Evolutionary conservation across 2,888 invertebrate species (phyloP).

Genomic region (Loripinus fragilis): DNA sequence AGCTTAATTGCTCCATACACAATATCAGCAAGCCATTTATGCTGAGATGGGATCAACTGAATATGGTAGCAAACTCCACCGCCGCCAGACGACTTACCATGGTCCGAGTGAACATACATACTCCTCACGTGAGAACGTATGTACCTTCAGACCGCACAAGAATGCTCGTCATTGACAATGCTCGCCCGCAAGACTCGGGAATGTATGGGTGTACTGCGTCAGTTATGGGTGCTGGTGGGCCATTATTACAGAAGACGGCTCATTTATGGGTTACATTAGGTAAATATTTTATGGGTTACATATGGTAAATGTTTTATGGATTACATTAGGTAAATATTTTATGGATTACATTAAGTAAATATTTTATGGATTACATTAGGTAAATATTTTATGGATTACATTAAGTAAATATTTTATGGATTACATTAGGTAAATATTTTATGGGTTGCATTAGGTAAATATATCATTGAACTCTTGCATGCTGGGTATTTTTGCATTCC

Average conservation of each 20-base stretch:
- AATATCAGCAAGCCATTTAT: not conserved
- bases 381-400: too few species aligned
- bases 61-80: not conserved
- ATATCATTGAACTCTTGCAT: too few species aligned
- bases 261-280: not conserved
- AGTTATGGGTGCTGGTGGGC: not conserved
- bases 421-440: too few species aligned
- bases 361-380: too few species aligned
- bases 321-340: too few species aligned
- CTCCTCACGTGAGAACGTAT: not conserved
- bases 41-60: not conserved
- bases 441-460: too few species aligned
- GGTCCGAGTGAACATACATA: not conserved
- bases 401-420: too few species aligned
- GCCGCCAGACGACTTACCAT: not conserved
- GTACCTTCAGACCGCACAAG: not conserved
- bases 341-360: too few species aligned
- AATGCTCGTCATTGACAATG: not conserved
- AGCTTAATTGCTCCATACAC: conserved; percentile 7
- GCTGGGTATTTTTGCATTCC: too few species aligned
- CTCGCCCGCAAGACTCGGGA: not conserved
- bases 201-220: not conserved
- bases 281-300: too few species aligned
- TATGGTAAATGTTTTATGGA: too few species aligned
- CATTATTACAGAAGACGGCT: not conserved